A percentile compares a stretch with the other conserved stretches of the same genome.
Conservation (phyloP, 2,797 vertebrate species). For the Epinephelus malabaricus region DNA sequence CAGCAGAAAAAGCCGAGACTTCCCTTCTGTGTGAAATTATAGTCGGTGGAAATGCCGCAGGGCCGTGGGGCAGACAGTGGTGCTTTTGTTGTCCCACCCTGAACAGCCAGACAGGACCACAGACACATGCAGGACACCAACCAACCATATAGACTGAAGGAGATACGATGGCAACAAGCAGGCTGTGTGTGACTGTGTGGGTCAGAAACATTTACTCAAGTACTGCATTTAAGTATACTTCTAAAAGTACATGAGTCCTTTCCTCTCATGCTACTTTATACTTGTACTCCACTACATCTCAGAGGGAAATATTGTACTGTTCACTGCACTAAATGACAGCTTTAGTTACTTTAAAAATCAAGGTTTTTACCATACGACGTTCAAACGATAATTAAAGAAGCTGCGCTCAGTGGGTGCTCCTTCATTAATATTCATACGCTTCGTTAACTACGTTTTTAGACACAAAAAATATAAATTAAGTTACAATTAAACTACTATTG, state of each 20-base stretch:
- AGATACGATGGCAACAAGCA: not conserved
- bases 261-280: not conserved
- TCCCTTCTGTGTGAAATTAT: slow-evolving; percentile 55
- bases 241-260: too few species aligned
- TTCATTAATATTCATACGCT: too few species aligned
- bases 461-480: not conserved
- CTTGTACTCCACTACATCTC: too few species aligned
- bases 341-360: not conserved
- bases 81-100: slow-evolving; percentile 48
- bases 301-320: too few species aligned
- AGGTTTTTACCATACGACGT: not conserved
- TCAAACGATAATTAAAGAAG: too few species aligned
- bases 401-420: too few species aligned
- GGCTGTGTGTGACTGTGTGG: not conserved
- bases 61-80: slow-evolving; percentile 47
- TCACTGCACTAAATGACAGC: not conserved
- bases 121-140: slow-evolving; percentile 14
- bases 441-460: not conserved
- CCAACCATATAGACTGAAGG: not conserved
- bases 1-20: slow-evolving; percentile 37
- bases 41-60: slow-evolving; percentile 61
- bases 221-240: not conserved
- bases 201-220: not conserved
- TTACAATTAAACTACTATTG: too few species aligned
- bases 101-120: slow-evolving; percentile 43